phyloP scores from a whole-genome alignment of 2,888 invertebrate genomes.

The Cistogaster globosa region DNA sequence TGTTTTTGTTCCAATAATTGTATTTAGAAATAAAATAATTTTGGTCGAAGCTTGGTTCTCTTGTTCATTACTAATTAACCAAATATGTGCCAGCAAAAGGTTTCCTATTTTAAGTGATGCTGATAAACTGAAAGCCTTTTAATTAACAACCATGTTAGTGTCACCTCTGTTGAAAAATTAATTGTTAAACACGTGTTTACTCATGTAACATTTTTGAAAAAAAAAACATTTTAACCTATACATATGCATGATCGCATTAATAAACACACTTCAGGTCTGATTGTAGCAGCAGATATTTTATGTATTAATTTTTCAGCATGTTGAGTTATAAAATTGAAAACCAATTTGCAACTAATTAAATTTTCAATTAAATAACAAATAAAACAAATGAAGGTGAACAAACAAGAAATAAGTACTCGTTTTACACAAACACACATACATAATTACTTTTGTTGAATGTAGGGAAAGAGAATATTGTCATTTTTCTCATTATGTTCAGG shows the following conservation, averaged over 20 bases:
- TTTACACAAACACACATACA: not conserved
- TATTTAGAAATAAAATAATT: slow-evolving; percentile 38
- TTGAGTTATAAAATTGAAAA: slow-evolving; percentile 42
- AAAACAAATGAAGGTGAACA: not conserved
- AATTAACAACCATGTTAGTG: not conserved
- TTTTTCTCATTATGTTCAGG: no score
- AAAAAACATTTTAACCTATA: not conserved
- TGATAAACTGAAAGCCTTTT: not conserved
- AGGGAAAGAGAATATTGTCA: no score
- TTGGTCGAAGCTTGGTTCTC: not conserved
- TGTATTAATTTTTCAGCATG: slow-evolving; percentile 18
- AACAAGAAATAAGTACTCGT: not conserved
- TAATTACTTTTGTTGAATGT: no score
- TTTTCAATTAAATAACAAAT: slow-evolving; percentile 51
- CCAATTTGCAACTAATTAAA: slow-evolving; percentile 65
- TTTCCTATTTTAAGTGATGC: not conserved
- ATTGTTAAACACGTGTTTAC: not conserved
- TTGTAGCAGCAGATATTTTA: slow-evolving; percentile 3
- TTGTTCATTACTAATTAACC: slow-evolving; percentile 2
- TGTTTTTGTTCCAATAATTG: slow-evolving; percentile 35
- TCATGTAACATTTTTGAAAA: not conserved
- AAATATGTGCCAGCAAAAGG: not conserved
- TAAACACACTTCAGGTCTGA: not conserved
- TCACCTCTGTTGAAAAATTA: not conserved
- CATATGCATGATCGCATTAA: no score